phyloP scores from a whole-genome alignment of 2,113 vertebrate species.

The Laterallus jamaicensis region DNA sequence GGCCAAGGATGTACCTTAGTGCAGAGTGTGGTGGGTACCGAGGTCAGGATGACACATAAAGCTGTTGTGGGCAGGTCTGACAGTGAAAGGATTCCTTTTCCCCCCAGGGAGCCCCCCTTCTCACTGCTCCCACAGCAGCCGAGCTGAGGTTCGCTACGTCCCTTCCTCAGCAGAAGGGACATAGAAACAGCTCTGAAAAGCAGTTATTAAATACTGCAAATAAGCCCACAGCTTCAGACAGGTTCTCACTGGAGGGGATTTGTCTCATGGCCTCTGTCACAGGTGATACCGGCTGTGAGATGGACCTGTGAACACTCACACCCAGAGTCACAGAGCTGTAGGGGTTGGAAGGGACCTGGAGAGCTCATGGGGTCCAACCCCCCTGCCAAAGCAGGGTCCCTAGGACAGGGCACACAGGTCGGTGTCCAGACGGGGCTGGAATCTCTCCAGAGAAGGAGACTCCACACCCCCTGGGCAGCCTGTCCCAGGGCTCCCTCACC shows the following conservation, averaged over 20 bases:
- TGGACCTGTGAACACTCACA: fast-evolving
- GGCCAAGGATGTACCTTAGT: not conserved
- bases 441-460: no score
- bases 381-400: no score
- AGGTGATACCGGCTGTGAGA: not conserved
- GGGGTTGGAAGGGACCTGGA: no score
- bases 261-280: not conserved
- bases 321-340: no score
- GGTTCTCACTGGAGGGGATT: not conserved
- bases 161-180: not conserved
- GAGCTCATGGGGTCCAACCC: no score
- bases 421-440: no score
- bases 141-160: not conserved
- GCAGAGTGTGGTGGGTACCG: not conserved
- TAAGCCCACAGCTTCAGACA: fast-evolving
- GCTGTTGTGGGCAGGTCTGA: not conserved
- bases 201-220: not conserved
- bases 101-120: not conserved
- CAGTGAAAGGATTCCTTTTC: fast-evolving
- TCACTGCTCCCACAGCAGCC: not conserved
- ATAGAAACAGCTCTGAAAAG: not conserved
- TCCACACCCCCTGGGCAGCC: no score
- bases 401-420: no score
- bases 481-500: no score
- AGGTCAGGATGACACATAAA: fast-evolving